Evolutionary conservation across 1,140 invertebrate genomes (phyloP).

Genomic region (Parasteatoda tepidariorum): DNA sequence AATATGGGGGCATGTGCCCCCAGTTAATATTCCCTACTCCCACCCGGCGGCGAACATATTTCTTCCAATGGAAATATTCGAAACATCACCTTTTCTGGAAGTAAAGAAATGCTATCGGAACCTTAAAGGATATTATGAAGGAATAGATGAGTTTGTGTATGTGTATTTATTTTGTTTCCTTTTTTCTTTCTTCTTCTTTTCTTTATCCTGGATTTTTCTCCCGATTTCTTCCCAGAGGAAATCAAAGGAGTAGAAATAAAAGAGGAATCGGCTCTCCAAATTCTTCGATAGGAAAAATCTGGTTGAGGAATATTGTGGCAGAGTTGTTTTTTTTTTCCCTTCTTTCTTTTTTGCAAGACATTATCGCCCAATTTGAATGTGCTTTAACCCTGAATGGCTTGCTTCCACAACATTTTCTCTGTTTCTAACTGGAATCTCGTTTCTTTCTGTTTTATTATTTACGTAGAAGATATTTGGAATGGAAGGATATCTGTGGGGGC

Average conservation of each 20-base stretch:
- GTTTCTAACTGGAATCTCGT: too few relatives aligned
- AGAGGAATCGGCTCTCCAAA: neutral
- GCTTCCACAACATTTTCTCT: too few relatives aligned
- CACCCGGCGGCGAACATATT: neutral
- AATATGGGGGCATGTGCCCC: neutral
- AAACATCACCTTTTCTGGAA: neutral
- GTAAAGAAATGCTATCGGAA: neutral
- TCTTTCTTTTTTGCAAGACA: neutral
- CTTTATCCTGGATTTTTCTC: neutral
- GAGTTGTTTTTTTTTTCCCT: neutral
- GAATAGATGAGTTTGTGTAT: neutral
- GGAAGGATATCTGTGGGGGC: too few relatives aligned
- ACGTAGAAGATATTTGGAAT: too few relatives aligned
- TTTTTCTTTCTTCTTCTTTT: neutral
- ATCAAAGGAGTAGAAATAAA: neutral
- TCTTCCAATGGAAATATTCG: neutral
- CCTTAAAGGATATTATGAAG: neutral
- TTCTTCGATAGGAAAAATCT: too few relatives aligned
- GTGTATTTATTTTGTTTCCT: neutral
- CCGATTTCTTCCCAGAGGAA: neutral
- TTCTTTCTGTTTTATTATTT: too few relatives aligned
- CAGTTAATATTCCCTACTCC: neutral
- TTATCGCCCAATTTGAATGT: neutral
- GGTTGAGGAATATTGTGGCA: neutral
- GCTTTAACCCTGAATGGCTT: neutral